Evolutionary conservation across 2,113 vertebrate species (phyloP).

Genomic region (Callipepla squamata): DNA sequence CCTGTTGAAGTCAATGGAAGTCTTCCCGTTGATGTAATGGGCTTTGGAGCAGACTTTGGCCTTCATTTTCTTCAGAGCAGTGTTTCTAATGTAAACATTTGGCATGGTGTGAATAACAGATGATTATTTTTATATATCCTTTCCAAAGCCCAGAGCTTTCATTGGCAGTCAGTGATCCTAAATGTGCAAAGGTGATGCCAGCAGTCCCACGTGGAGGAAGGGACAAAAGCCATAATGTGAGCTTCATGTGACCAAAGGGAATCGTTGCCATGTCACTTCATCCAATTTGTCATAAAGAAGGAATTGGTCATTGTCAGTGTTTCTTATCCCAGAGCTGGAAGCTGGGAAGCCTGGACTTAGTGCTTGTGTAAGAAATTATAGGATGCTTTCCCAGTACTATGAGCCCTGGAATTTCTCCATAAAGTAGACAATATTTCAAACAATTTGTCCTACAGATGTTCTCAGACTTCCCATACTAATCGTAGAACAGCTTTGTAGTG

Average conservation of each 20-base stretch:
- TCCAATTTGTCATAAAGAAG: background rate
- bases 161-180: background rate
- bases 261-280: background rate
- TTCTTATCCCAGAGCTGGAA: background rate
- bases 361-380: background rate
- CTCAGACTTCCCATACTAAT: background rate
- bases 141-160: background rate
- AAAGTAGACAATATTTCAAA: background rate
- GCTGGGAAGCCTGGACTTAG: background rate
- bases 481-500: background rate
- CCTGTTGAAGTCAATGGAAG: background rate
- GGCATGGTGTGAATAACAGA: background rate
- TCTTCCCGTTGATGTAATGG: background rate
- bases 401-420: background rate
- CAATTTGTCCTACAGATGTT: background rate
- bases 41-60: background rate
- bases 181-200: background rate
- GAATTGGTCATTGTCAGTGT: background rate
- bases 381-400: background rate
- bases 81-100: background rate
- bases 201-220: background rate
- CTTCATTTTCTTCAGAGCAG: background rate
- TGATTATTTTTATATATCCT: slow-evolving; percentile 26
- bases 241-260: background rate
- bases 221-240: background rate